phyloP scores from a whole-genome alignment of 1,140 invertebrate genomes.

The Coptotermes formosanus region DNA sequence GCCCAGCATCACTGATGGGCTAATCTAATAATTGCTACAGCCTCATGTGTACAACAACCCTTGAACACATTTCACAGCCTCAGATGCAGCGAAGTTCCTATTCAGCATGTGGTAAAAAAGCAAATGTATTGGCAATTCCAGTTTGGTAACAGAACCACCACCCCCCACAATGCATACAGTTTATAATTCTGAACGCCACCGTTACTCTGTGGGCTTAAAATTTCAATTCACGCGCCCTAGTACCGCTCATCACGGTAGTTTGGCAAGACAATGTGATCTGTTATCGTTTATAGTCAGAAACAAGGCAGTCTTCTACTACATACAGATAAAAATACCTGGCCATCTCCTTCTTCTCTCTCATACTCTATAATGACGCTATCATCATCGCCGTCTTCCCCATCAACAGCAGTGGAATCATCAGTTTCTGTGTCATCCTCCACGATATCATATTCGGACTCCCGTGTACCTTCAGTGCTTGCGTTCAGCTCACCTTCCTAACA shows the following conservation, averaged over 20 bases:
- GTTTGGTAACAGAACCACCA: no score
- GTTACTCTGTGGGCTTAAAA: not conserved
- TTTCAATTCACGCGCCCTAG: no score
- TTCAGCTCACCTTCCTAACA: conserved; percentile 18
- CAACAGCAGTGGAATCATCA: conserved; percentile 20
- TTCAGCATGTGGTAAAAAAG: no score
- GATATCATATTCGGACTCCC: conserved; percentile 22
- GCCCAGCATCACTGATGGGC: no score
- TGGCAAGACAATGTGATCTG: not conserved
- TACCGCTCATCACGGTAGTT: not conserved
- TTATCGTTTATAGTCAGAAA: not conserved
- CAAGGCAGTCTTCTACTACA: no score
- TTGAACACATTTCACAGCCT: no score
- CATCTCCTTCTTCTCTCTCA: conserved; percentile 32
- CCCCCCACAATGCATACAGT: no score
- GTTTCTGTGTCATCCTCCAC: conserved; percentile 23
- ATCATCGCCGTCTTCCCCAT: conserved; percentile 23
- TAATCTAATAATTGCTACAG: no score
- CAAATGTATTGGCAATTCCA: no score
- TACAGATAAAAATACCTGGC: conserved; percentile 21
- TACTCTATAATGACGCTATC: conserved; percentile 31
- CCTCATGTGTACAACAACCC: no score
- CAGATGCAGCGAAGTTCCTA: no score
- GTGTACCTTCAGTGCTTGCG: conserved; percentile 19
- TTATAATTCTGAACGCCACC: not conserved